phyloP scores from a whole-genome alignment of 2,113 vertebrate genomes.

The Ciconia maguari region DNA sequence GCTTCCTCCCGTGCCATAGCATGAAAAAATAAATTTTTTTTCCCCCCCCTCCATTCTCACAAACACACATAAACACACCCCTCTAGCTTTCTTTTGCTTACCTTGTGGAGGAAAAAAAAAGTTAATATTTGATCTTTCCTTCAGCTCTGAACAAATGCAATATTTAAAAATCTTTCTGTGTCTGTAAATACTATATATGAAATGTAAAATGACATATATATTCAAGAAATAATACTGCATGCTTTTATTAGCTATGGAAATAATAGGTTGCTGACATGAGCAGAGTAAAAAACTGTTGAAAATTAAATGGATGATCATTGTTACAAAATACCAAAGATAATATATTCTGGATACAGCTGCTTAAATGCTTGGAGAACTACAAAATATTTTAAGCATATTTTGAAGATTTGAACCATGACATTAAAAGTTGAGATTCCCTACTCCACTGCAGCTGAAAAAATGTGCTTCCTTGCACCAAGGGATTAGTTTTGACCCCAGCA shows the following conservation, averaged over 20 bases:
- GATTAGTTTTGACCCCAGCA: neutral
- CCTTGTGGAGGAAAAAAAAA: neutral
- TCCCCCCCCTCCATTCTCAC: neutral
- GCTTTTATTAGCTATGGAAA: neutral
- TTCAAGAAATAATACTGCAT: neutral
- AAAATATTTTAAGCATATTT: neutral
- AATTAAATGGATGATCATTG: neutral
- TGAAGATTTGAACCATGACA: neutral
- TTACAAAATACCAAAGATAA: neutral
- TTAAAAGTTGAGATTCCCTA: neutral
- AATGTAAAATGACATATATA: neutral
- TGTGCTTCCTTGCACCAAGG: neutral
- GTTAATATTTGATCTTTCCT: neutral
- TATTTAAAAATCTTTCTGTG: neutral
- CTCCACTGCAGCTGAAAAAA: neutral
- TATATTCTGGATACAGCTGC: neutral
- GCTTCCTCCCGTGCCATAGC: neutral
- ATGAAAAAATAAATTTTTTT: neutral
- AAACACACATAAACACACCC: neutral
- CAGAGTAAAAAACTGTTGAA: neutral
- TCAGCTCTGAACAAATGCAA: neutral
- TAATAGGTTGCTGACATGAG: neutral
- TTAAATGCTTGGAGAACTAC: neutral
- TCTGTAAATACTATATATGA: neutral
- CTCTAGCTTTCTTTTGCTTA: neutral